A percentile compares a stretch with the other conserved stretches of the same genome.
Evolutionary conservation across 2,888 invertebrate species (phyloP).

Genomic region (Ephialtes manifestator): DNA sequence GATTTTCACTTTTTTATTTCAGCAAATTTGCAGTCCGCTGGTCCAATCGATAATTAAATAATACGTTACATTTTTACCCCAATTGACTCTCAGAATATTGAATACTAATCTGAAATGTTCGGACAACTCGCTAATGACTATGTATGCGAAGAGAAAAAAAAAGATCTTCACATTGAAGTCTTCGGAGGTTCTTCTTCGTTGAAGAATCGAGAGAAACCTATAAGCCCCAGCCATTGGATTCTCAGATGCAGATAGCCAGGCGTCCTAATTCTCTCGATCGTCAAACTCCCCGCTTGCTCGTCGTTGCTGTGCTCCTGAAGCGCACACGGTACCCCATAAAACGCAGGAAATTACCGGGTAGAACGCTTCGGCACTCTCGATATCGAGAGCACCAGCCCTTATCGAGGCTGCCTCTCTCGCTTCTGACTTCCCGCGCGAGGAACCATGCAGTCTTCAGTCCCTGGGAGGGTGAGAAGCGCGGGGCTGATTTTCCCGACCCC

Average conservation of each 20-base stretch:
- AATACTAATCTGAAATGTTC: neutral
- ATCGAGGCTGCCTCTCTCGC: conserved; percentile 72
- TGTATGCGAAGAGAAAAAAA: conserved; percentile 6
- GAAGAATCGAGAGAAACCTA: conserved; percentile 33
- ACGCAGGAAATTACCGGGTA: conserved; percentile 84
- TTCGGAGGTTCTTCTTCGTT: neutral
- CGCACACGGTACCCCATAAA: conserved; percentile 77
- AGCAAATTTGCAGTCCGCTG: too few species aligned
- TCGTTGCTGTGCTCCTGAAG: conserved; percentile 73
- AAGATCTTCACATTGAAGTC: neutral
- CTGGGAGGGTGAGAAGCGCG: neutral
- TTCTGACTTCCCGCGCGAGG: conserved; percentile 33
- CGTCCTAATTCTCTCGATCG: conserved; percentile 83
- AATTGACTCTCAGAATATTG: neutral
- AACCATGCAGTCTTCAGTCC: conserved; percentile 25
- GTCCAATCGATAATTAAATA: too few species aligned
- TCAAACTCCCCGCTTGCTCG: conserved; percentile 73
- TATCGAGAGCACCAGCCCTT: conserved; percentile 71
- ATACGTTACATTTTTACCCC: too few species aligned
- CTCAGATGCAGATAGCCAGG: conserved; percentile 74
- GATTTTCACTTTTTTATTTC: too few species aligned
- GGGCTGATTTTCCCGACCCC: neutral
- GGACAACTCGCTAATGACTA: conserved; percentile 20
- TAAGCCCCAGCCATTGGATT: conserved; percentile 60
- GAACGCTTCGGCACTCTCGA: conserved; percentile 75